These are phyloP conservation scores for Mycalesis mineus DNA, from an alignment of 2,888 invertebrate genomes.

Conservation along the genomic window DNA sequence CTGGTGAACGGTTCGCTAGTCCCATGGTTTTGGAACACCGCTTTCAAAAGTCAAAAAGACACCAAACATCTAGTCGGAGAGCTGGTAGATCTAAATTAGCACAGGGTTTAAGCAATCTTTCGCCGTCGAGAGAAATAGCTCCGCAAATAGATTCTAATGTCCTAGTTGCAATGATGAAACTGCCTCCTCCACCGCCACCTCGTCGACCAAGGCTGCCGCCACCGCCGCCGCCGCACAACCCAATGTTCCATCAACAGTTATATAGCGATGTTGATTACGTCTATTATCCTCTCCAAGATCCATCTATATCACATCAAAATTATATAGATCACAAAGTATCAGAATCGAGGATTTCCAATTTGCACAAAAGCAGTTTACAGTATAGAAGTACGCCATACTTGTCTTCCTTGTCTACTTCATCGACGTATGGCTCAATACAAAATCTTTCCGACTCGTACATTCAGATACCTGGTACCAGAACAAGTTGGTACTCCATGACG, in stretches of 20 bases:
- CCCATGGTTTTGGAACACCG: constrained; percentile 72
- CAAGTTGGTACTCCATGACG: constrained; percentile 81
- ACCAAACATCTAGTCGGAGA: constrained; percentile 76
- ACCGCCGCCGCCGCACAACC: constrained; percentile 86
- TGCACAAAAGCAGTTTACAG: constrained; percentile 84
- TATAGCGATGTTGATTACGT: constrained; percentile 95
- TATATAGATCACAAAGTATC: constrained; percentile 93
- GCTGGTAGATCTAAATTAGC: constrained; percentile 80
- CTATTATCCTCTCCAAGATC: constrained; percentile 93
- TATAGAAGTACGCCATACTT: constrained; percentile 91
- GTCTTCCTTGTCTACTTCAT: constrained; percentile 81
- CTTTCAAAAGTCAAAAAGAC: constrained; percentile 71
- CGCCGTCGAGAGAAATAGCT: constrained; percentile 66
- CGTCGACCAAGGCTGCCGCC: constrained; percentile 82
- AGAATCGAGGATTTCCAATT: constrained; percentile 80
- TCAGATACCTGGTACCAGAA: constrained; percentile 77
- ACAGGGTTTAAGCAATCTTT: constrained; percentile 66
- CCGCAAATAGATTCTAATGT: constrained; percentile 72
- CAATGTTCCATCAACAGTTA: constrained; percentile 92
- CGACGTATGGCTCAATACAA: constrained; percentile 88
- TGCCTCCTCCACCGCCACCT: constrained; percentile 77
- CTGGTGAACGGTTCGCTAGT: constrained; percentile 77
- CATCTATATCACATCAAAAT: constrained; percentile 92
- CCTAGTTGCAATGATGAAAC: constrained; percentile 80
- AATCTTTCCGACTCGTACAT: constrained; percentile 87